Base-by-base conservation (phyloP, 2,888 invertebrate species). In the Plebejus anna region DNA sequence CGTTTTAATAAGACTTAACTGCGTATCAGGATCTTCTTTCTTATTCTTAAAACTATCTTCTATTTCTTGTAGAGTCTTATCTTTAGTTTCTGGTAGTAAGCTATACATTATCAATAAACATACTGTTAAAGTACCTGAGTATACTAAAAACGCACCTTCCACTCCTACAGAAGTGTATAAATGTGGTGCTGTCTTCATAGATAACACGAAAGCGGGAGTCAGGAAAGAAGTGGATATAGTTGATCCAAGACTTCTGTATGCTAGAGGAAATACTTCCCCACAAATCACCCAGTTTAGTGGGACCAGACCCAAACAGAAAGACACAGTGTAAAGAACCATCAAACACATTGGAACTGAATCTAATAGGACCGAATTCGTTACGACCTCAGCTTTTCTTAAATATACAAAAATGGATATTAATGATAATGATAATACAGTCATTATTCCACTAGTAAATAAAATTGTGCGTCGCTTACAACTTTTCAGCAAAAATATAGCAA, bases 181-280 rank as follows among this genome's bases (percentile, higher is more conserved):
- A 84, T 93, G 87, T 7, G 93, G 93, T 0, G 93, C 94, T n/a
- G 93, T 91, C 81, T 94, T 94, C 93, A 94, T 94, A 0, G 93
- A 93, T 11, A 92, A 82, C 7, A 94, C 86, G 77, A 94, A 93
- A 16, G 92, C 82, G 7, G 93, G 92, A 1, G 93, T 92, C 79
- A 93, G 82, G 81, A 93, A 92, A 51, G 92, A 90, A 0, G 92
- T 93, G 1, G 93, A 92, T 36, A 94, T 82, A 0, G 93, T 90
- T 16, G 93, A 92, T 0, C 93, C 93, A 79, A 93, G 86, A 81
- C 92, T 93, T 81, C 93, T 89, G 79, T 93, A 92, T 1, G 92
- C 89, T 80, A 93, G 85, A 1, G 93, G 94, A 81, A 94, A 94
- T 2, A 94, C 90, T 84, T 94, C 94, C 0, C 94, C 94, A 81